Conservation (phyloP, 2,888 invertebrate species). For the Scelioninae gen. 1 region DNA sequence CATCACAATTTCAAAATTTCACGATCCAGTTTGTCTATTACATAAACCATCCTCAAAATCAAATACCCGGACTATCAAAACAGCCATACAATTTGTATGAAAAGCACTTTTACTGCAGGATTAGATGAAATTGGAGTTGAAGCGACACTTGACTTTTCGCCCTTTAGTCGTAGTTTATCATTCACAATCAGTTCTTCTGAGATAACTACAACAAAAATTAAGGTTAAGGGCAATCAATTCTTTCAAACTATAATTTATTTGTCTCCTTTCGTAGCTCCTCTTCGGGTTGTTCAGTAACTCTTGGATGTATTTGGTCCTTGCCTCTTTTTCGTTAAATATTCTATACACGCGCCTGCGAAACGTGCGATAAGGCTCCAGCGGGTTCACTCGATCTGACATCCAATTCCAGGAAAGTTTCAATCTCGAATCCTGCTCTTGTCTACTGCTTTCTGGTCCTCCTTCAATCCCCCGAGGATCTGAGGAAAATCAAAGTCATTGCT, state of each 20-base stretch:
- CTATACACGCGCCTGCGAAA: conserved; percentile 77
- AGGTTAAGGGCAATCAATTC: conserved; percentile 67
- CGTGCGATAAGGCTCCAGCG: conserved; percentile 76
- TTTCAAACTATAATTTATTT: conserved; percentile 65
- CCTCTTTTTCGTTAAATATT: conserved; percentile 76
- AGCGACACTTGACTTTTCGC: conserved; percentile 40
- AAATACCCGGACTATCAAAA: neutral
- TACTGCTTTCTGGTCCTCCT: conserved; percentile 65
- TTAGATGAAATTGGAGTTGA: conserved; percentile 30
- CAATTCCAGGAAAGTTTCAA: conserved; percentile 81
- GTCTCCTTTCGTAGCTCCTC: conserved; percentile 41
- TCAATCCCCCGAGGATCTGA: conserved; percentile 74
- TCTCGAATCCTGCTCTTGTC: conserved; percentile 76
- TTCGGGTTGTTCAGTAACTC: conserved; percentile 51
- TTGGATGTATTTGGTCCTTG: conserved; percentile 53
- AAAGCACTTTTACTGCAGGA: conserved; percentile 15
- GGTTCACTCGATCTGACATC: conserved; percentile 78
- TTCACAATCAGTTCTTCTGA: conserved; percentile 49
- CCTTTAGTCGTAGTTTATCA: conserved; percentile 51
- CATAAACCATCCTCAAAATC: too few relatives aligned
- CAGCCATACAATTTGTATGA: neutral
- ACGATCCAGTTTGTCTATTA: too few relatives aligned
- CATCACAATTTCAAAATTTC: too few relatives aligned
- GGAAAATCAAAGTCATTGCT: conserved; percentile 77
- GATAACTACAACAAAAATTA: conserved; percentile 60